Conservation (phyloP, 2,797 vertebrate genomes). For the Staurois parvus region DNA sequence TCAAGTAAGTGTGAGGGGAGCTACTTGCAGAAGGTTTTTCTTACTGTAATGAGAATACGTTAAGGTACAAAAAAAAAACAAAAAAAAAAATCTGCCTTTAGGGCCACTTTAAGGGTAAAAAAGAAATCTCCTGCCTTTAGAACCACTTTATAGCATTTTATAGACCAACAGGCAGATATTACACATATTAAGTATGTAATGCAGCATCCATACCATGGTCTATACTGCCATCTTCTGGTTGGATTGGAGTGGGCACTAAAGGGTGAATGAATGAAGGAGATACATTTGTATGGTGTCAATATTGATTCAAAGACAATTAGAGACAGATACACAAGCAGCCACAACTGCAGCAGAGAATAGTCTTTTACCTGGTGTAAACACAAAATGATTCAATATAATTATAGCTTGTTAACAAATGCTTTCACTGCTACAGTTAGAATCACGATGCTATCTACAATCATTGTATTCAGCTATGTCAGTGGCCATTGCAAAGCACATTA, state of each 20-base stretch:
- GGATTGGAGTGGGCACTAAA: not conserved
- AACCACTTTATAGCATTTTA: too few relatives aligned
- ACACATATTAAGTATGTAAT: not conserved
- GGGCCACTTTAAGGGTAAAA: too few relatives aligned
- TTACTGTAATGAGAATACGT: too few relatives aligned
- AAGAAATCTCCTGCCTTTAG: too few relatives aligned
- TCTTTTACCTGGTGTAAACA: conserved; percentile 50
- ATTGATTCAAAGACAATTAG: conserved; percentile 59
- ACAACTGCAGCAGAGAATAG: conserved; percentile 40
- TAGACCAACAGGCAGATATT: not conserved
- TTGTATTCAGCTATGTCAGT: conserved; percentile 20
- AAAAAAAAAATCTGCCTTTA: too few relatives aligned
- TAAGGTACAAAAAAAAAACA: too few relatives aligned
- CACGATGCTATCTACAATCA: conserved; percentile 41
- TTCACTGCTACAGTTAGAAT: conserved; percentile 30
- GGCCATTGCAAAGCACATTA: conserved; percentile 57
- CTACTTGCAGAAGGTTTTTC: too few relatives aligned
- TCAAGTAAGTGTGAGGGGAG: too few relatives aligned
- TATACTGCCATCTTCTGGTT: conserved; percentile 75
- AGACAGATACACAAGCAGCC: conserved; percentile 21
- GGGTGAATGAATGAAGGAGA: not conserved
- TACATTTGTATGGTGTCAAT: conserved; percentile 45
- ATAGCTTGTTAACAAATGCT: conserved; percentile 42
- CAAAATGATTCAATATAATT: conserved; percentile 53
- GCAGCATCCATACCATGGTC: conserved; percentile 61